phyloP scores from a whole-genome alignment of 1,140 invertebrate genomes.

The Subanguina moxae region DNA sequence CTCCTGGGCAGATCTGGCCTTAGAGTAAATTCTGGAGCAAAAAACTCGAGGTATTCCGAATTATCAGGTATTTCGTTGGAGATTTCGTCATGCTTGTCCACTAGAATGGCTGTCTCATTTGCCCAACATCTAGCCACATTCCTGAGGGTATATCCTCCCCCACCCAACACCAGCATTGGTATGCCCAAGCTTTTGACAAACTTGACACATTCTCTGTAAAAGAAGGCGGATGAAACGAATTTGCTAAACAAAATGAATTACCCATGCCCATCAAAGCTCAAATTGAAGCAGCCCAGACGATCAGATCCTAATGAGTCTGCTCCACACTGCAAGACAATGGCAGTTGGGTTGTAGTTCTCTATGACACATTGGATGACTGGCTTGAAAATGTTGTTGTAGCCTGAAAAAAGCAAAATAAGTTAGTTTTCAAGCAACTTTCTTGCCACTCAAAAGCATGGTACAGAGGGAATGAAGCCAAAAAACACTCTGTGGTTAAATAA shows the following conservation, averaged over 20 bases:
- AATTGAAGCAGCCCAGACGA: slow-evolving; percentile 79
- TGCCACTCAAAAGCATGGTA: too few species aligned
- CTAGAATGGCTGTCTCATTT: slow-evolving; percentile 88
- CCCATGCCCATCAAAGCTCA: slow-evolving; percentile 83
- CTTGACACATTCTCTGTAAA: slow-evolving; percentile 78
- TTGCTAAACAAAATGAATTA: slow-evolving; percentile 35
- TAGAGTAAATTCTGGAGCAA: slow-evolving; percentile 86
- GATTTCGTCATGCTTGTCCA: slow-evolving; percentile 75
- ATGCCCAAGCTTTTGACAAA: slow-evolving; percentile 90
- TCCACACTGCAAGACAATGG: slow-evolving; percentile 94
- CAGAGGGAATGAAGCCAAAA: too few species aligned
- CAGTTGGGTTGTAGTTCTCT: slow-evolving; percentile 91
- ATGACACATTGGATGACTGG: slow-evolving; percentile 83
- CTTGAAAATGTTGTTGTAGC: slow-evolving; percentile 85
- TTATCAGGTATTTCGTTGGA: slow-evolving; percentile 81
- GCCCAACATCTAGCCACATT: slow-evolving; percentile 99
- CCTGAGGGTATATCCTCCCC: slow-evolving; percentile 83
- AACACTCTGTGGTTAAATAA: too few species aligned
- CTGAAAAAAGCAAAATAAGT: too few species aligned
- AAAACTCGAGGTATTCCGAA: slow-evolving; percentile 89
- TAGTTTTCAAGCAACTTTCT: too few species aligned
- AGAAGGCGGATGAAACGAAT: neutral
- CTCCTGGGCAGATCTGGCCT: slow-evolving; percentile 80
- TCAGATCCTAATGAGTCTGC: slow-evolving; percentile 94
- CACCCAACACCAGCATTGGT: slow-evolving; percentile 87